Base-by-base conservation (phyloP, 2,797 vertebrate genomes). In the Distichodus sexfasciatus region DNA sequence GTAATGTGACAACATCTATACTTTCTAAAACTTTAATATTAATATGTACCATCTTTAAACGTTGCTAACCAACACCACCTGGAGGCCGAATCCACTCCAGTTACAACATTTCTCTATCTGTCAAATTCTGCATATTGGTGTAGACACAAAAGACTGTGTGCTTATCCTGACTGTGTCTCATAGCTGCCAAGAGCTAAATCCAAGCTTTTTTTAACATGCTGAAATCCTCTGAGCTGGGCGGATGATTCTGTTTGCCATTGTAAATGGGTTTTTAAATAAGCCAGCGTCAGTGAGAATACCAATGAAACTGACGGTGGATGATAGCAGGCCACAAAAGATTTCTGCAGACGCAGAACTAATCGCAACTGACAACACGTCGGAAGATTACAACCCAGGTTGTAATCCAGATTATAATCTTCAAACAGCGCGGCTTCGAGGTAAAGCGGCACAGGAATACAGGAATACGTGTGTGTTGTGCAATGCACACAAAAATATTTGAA, bases 211-310 rank as follows among this genome's bases (percentile, higher is more conserved):
- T 55, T 11, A n/a, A 48, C 29, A 55, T 55, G 24, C 55, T 47
- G 31, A 23, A 40, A 68, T 55, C 64, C 66, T 62, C 66, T 61
- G 29, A 58, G 21, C 40, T 62, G 48, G 5, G 48, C 60, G 23
- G 64, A 15, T 21, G 23, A 14, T 74, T 46, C 47, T 69, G 72
- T 69, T 44, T 19, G 64, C 35, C 8, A 17, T 24, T 58, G 33
- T 58, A 44, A 74, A 60, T 29, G 7, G 21, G 28, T 46, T 21
- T 58, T 54, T 19, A 60, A 50, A 61, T 47, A 41, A 59, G 31
- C 23, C 50, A 51, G 63, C 23, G 12, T 21, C 48, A 21, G 54
- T 64, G 63, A 38, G 65, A 53, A 74, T 35, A 51, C 35, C 19
- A 14, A 12, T 58, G n/a, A 64, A n/a, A 69, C 50, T 15, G 2